Percentiles rank a stretch among this genome's conserved stretches.
phyloP scores from a whole-genome alignment of 2,797 vertebrate genomes.

The Botia almorhae region DNA sequence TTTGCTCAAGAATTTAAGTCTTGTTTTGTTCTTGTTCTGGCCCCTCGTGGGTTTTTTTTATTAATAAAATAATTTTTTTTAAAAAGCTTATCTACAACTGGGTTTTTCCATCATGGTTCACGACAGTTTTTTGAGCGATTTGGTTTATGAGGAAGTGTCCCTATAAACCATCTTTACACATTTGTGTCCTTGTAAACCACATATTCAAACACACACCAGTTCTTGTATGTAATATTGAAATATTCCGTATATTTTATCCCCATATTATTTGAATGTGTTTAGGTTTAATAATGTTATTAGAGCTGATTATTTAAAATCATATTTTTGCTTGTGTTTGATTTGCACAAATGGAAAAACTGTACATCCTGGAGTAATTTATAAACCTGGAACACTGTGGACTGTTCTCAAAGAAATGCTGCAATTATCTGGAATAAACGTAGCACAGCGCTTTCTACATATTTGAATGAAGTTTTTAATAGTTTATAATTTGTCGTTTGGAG shows the following conservation, averaged over 20 bases:
- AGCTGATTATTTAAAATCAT: slow-evolving; percentile 13
- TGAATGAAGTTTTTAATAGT: slow-evolving; percentile 1
- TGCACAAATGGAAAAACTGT: neutral
- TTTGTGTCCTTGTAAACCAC: too few species aligned
- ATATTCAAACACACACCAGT: neutral
- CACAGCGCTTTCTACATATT: slow-evolving; percentile 20
- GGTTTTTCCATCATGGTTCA: too few species aligned
- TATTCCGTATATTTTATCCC: slow-evolving; percentile 33
- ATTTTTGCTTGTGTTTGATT: slow-evolving; percentile 8
- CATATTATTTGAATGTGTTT: slow-evolving; percentile 18
- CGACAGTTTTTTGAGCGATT: too few species aligned
- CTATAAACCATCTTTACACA: too few species aligned
- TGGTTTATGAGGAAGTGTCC: too few species aligned
- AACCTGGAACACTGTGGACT: slow-evolving; percentile 9
- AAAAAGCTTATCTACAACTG: too few species aligned
- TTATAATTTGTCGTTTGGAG: too few species aligned
- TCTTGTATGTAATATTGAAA: slow-evolving; percentile 31
- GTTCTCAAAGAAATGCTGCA: slow-evolving; percentile 26
- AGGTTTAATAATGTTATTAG: neutral
- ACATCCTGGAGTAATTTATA: slow-evolving; percentile 31
- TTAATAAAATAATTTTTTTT: too few species aligned
- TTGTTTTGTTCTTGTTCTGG: too few species aligned
- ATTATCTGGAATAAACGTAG: slow-evolving; percentile 23
- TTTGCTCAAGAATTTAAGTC: too few species aligned
- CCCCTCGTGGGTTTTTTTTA: too few species aligned